Base-by-base conservation (phyloP, 2,888 invertebrate species). In the Salticus scenicus region DNA sequence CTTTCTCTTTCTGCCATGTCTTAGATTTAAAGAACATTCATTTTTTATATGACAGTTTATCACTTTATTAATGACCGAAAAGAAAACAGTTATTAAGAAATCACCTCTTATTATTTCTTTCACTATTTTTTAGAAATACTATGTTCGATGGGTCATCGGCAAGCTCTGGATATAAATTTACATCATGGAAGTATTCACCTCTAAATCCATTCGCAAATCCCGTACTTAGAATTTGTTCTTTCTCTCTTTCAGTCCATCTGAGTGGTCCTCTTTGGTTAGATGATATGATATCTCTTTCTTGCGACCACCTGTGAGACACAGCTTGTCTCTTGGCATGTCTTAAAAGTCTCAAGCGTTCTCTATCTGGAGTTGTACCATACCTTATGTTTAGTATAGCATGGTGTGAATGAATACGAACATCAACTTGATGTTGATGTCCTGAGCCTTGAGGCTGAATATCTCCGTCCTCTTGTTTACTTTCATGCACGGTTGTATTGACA, bases 81-180 rank as follows among this genome's bases (percentile, higher is more conserved):
- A 64, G 2, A 14, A 27, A 64, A 31, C 28, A 63, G 4, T 37
- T 20, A 63, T 33, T 64, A 20, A 28, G 31, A n/a, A 78, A 86
- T 86, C 86, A 86, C 57, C 86, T 86, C 28, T 86, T 79, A n/a
- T 63, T 75, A 17, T 86, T 67, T 5, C 74, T 74, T n/a, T 86
- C 80, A 41, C 51, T 72, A 64, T 47, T 84, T 79, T 82, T 87
- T 37, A 87, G 81, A 92, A 97, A 97, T 84, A 95, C 95, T 30
- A 98, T 96, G 92, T 98, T 98, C 75, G 96, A 97, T 24, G 97
- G 97, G 92, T 98, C 98, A 91, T 98, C 98, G 20, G 98, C 97
- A 70, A 98, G 92, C 90, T 96, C 96, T 0, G 98, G 97, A 92
- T 96, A 97, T 89, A 94, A 94, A 90, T 95, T 94, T 78, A 97